Conservation (phyloP, 2,113 vertebrate genomes). For the Grammomys dolichurus region DNA sequence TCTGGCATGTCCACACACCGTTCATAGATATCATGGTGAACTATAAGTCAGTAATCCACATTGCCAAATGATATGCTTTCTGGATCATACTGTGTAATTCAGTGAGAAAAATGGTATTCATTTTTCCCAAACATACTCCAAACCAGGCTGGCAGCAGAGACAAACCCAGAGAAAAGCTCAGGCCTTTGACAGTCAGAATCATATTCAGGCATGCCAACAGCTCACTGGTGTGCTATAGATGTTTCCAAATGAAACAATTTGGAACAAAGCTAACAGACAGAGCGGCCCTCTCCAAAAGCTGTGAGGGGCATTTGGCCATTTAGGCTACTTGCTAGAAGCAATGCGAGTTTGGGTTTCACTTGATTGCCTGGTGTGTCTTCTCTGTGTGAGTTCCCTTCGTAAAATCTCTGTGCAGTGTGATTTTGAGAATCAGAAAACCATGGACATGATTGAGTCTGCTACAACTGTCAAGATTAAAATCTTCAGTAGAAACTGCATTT, state of each 20-base stretch:
- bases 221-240: constrained; percentile 8
- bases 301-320: constrained; percentile 69
- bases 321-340: constrained; percentile 65
- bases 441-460: neutral
- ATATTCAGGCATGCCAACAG: constrained; percentile 47
- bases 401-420: constrained; percentile 69
- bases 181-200: constrained; percentile 48
- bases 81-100: constrained; percentile 21
- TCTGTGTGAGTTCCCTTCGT: constrained; percentile 68
- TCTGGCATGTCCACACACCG: neutral
- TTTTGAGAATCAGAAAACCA: constrained; percentile 60
- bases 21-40: neutral
- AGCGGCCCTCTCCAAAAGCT: constrained; percentile 61
- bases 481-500: constrained; percentile 30
- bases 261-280: constrained; percentile 62
- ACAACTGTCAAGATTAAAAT: constrained; percentile 38
- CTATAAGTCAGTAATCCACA: neutral
- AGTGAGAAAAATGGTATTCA: neutral
- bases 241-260: constrained; percentile 73
- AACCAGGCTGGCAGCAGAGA: constrained; percentile 41
- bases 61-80: neutral
- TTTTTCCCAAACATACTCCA: constrained; percentile 9
- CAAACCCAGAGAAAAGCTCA: constrained; percentile 17
- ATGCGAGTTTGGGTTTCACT: constrained; percentile 52
- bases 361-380: constrained; percentile 71